phyloP scores from a whole-genome alignment of 2,888 invertebrate genomes.

The Drosophila anomelani region DNA sequence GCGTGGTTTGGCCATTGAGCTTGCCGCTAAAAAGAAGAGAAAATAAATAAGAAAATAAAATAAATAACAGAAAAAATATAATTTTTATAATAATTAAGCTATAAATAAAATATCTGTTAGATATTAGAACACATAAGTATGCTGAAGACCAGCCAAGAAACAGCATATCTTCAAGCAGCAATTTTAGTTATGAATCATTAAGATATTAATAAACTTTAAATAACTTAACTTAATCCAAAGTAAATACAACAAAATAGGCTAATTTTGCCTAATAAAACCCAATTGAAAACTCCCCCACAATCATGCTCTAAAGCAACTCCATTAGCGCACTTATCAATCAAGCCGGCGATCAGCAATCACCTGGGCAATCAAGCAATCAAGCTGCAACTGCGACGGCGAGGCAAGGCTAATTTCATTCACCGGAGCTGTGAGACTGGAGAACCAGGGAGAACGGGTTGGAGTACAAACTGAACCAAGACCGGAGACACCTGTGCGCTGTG shows the following conservation, averaged over 20 bases:
- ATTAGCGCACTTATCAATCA: slow-evolving; percentile 40
- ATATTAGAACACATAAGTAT: too few species aligned
- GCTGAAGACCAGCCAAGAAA: too few species aligned
- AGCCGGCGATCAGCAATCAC: slow-evolving; percentile 34
- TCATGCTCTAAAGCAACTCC: slow-evolving; percentile 13
- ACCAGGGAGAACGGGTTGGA: background rate
- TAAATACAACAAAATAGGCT: background rate
- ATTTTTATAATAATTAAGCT: background rate
- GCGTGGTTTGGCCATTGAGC: slow-evolving; percentile 85
- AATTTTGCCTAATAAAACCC: slow-evolving; percentile 12
- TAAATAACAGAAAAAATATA: background rate
- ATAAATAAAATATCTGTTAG: too few species aligned
- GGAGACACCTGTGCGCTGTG: slow-evolving; percentile 39
- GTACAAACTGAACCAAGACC: background rate
- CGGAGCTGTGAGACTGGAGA: slow-evolving; percentile 2
- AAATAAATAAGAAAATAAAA: background rate
- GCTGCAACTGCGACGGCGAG: slow-evolving; percentile 18
- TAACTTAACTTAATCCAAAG: background rate
- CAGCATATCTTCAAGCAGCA: too few species aligned
- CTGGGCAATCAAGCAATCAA: slow-evolving; percentile 42
- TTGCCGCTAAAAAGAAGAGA: slow-evolving; percentile 80
- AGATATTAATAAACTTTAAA: background rate
- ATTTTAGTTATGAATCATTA: too few species aligned
- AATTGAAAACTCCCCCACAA: slow-evolving; percentile 36
- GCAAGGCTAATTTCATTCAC: slow-evolving; percentile 47